These are phyloP conservation scores for Dendronephthya gigantea DNA, from an alignment of 64 coral and sea anemone species.

Conservation along the genomic window DNA sequence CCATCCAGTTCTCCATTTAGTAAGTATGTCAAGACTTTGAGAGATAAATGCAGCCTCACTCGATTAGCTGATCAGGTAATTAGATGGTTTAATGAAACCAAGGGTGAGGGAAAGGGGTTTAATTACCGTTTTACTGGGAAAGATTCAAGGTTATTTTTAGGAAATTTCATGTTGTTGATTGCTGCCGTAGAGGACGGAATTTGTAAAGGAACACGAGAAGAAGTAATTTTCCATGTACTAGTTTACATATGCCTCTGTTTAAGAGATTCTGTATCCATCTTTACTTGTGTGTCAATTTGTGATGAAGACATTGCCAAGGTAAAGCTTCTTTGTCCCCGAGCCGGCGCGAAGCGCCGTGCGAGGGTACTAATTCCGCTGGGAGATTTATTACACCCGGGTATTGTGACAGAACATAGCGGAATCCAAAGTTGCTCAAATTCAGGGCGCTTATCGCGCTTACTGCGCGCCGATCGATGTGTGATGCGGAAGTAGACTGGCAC, in stretches of 20 bases:
- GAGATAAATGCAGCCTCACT: neutral
- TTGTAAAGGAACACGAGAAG: neutral
- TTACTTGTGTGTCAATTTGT: neutral
- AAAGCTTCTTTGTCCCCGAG: neutral
- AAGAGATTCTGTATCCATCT: neutral
- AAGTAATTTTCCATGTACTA: neutral
- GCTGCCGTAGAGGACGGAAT: neutral
- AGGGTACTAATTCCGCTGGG: no score
- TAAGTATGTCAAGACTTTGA: neutral
- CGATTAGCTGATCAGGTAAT: neutral
- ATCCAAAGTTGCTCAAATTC: no score
- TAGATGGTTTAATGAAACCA: neutral
- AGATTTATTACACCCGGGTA: no score
- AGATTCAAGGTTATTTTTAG: neutral
- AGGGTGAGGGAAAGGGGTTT: neutral
- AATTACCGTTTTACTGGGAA: neutral
- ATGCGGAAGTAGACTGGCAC: no score
- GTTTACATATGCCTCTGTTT: neutral
- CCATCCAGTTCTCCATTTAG: neutral
- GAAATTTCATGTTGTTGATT: neutral
- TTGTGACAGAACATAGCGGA: no score
- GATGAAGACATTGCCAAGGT: neutral
- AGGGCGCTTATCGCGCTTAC: no score
- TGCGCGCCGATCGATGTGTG: no score
- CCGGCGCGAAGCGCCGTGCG: no score